These are phyloP conservation scores for Arrhopalites spinosus DNA, from an alignment of 2,888 invertebrate genomes.

Conservation along the genomic window DNA sequence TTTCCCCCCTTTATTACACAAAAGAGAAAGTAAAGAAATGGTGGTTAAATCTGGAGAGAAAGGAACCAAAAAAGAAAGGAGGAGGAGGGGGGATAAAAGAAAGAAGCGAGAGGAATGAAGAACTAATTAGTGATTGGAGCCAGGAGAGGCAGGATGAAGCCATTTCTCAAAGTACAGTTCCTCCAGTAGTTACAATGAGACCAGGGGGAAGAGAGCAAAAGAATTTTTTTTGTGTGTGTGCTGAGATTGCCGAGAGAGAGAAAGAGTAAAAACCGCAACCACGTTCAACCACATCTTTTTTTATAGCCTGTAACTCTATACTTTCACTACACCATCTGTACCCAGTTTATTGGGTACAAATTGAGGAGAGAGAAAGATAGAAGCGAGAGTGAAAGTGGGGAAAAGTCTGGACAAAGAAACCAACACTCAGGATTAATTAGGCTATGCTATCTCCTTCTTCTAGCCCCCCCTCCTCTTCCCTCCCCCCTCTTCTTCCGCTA, in stretches of 20 bases:
- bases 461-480: not conserved
- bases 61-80: not conserved
- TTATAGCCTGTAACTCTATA: not conserved
- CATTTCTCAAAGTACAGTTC: slow-evolving; percentile 1
- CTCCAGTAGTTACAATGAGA: no score
- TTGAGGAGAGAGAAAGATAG: no score
- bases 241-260: not conserved
- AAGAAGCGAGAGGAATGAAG: not conserved
- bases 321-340: no score
- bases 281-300: not conserved
- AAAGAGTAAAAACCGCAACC: not conserved
- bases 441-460: not conserved
- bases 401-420: no score
- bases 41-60: no score
- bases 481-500: not conserved
- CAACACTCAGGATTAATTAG: not conserved
- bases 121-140: slow-evolving; percentile 1
- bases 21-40: no score
- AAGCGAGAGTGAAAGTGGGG: no score
- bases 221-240: no score
- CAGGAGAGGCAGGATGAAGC: not conserved
- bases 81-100: not conserved
- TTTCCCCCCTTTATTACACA: not conserved
- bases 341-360: no score
- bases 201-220: no score